Percentiles rank a stretch among this genome's conserved stretches.
Evolutionary conservation across 2,797 vertebrate genomes (phyloP).

Genomic region (Syngnathus acus): DNA sequence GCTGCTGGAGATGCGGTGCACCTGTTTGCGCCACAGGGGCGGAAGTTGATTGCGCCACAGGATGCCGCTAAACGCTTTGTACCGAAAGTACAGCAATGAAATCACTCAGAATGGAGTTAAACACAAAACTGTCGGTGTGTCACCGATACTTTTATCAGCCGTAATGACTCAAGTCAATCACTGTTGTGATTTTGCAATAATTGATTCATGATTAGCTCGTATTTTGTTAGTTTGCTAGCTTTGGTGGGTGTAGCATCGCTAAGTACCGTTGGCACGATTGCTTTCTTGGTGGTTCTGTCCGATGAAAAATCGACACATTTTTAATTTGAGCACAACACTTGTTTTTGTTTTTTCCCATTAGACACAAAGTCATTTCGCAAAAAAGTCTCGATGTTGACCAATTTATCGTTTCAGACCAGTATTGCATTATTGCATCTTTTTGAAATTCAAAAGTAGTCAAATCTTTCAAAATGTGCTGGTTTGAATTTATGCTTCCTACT

Average conservation of each 20-base stretch:
- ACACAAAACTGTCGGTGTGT: not conserved
- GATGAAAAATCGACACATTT: not conserved
- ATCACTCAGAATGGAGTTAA: not conserved
- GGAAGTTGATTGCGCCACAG: not conserved
- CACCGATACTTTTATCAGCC: not conserved
- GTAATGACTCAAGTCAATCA: not conserved
- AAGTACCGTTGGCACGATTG: not conserved
- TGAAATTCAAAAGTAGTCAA: not conserved
- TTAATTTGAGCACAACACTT: not conserved
- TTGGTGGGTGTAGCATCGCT: not conserved
- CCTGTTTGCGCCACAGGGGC: not conserved
- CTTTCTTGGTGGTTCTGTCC: not conserved
- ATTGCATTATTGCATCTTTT: not conserved
- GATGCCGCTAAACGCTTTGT: not conserved
- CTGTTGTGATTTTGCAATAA: slow-evolving; percentile 2
- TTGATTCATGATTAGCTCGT: not conserved
- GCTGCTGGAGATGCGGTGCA: not conserved
- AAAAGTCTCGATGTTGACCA: not conserved
- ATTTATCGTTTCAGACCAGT: not conserved
- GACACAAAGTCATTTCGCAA: not conserved
- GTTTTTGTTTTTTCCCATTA: not conserved
- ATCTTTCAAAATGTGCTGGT: not conserved
- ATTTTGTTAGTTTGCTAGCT: not conserved
- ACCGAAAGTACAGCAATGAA: not conserved
- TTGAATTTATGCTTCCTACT: not conserved